Base-by-base conservation (phyloP, 2,888 invertebrate genomes). In the Philaethria dido region DNA sequence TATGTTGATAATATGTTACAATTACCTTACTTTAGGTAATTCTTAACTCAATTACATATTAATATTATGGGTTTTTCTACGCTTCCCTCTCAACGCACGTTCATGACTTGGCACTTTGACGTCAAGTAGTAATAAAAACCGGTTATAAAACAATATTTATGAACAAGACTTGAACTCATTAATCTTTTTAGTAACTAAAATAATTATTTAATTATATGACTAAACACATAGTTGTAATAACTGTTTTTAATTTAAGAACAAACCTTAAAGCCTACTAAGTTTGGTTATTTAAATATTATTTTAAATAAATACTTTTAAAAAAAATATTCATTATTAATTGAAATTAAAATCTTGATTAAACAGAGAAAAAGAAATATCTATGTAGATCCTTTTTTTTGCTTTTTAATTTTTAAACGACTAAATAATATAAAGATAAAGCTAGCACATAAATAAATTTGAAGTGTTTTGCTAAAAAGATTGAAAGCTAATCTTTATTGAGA, bases 71-170 rank as follows among this genome's bases (percentile, higher is more conserved):
- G 55, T 55, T 64, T 64, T 57, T 20, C 47, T 64, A 47, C 47
- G 39, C 50, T n/a, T 22, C 55, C 45, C 16, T 57, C 55, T 47
- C 39, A 57, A 20, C 13, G 36, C 47, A 55, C 14, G 39, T 57
- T 47, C 55, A 47, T 47, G 55, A 45, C 22, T 63, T 45, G 18
- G 47, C 22, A 47, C 33, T 22, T 33, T 47, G 64, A 57, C 63
- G 55, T 55, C 54, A 64, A 45, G 33, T 16, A 6, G 44, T 45
- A 55, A 54, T 45, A 33, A 36, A 64, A 55, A 64, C 64, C 54
- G 55, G 64, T 57, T 64, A 47, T 13, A 20, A 47, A 57, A 55
- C 33, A 64, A 57, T 64, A 64, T 64, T 55, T 47, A 47, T 57
- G 45, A 64, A 47, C 45, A 64, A 33, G 22, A 63, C 20, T 22